Conservation (phyloP, 2,113 vertebrate species). For the Colinus virginianus region DNA sequence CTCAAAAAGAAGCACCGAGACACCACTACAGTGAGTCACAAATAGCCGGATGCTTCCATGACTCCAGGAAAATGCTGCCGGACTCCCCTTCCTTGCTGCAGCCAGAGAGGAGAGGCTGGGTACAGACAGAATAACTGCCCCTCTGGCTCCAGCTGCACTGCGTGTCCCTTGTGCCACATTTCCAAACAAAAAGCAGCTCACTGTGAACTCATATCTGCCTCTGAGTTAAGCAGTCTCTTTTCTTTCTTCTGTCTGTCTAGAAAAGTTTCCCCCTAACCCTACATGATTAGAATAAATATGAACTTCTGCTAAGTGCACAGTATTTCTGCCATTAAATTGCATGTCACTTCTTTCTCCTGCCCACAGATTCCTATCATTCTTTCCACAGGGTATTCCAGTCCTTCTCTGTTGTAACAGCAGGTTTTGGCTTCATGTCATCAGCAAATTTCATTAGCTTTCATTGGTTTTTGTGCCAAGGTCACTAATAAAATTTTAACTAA, state of each 20-base stretch:
- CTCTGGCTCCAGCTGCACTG: neutral
- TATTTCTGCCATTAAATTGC: neutral
- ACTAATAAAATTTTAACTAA: constrained; percentile 40
- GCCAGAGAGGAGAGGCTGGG: accelerated
- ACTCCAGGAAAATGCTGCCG: neutral
- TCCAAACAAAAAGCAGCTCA: neutral
- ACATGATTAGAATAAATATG: neutral
- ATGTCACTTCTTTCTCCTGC: neutral
- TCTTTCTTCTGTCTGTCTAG: neutral
- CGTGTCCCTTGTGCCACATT: accelerated
- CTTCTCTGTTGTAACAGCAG: neutral
- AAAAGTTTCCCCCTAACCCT: neutral
- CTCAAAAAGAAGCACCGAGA: neutral
- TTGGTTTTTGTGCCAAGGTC: constrained; percentile 19
- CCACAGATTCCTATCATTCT: neutral
- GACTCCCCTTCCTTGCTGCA: neutral
- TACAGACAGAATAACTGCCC: accelerated
- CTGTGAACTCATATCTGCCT: neutral
- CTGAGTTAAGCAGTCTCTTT: neutral
- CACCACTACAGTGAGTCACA: neutral
- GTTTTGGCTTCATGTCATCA: neutral
- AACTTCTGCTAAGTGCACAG: neutral
- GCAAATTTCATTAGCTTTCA: constrained; percentile 28
- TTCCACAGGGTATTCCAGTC: neutral
- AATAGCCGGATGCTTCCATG: neutral